Conservation (phyloP, 2,797 vertebrate species). For the Orientallactaga sibirica region DNA sequence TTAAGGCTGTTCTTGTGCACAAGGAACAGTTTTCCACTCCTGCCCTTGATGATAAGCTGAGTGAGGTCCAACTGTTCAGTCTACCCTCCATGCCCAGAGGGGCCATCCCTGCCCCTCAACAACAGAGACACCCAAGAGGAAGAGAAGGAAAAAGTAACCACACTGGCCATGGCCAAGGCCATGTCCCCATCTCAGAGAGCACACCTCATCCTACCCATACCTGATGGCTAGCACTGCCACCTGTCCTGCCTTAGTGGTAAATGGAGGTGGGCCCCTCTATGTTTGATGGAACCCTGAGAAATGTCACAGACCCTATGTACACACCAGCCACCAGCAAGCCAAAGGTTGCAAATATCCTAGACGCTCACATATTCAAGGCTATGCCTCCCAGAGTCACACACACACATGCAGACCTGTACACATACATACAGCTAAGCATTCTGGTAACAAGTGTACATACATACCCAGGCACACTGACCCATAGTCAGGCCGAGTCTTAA, state of each 20-base stretch:
- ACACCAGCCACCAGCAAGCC: not conserved
- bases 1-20: not conserved
- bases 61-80: not conserved
- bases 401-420: not conserved
- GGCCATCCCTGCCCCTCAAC: not conserved
- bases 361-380: not conserved
- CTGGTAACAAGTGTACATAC: not conserved
- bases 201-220: not conserved
- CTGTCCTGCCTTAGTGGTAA: not conserved
- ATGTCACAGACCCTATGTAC: not conserved
- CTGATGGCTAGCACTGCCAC: not conserved
- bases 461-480: not conserved
- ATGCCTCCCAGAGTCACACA: not conserved
- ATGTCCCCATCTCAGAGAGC: not conserved
- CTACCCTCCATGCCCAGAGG: not conserved
- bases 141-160: constrained; percentile 55
- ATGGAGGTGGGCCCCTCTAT: not conserved
- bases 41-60: not conserved
- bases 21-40: not conserved
- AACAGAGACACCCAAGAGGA: constrained; percentile 64
- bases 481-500: not conserved
- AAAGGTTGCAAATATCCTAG: not conserved
- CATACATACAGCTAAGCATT: not conserved
- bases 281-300: not conserved
- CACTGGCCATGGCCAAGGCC: not conserved